phyloP scores from a whole-genome alignment of 1,140 invertebrate species.

The silkworm (Bombyx mori) region ASM3026992v2 NC_085124.1:4951501-4952000 shows the following conservation, averaged over 20 bases:
- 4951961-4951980: conserved; percentile 4
- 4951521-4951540: too few relatives aligned
- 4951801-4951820: conserved; percentile 40
- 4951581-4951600: too few relatives aligned
- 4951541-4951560: too few relatives aligned
- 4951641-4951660: too few relatives aligned
- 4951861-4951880: conserved; percentile 65
- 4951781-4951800: conserved; percentile 44
- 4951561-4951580: too few relatives aligned
- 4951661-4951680: too few relatives aligned
- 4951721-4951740: not conserved
- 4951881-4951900: conserved; percentile 63
- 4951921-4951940: conserved; percentile 68
- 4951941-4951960: conserved; percentile 27
- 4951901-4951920: conserved; percentile 74
- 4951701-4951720: too few relatives aligned
- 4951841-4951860: conserved; percentile 69
- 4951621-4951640: too few relatives aligned
- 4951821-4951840: conserved; percentile 69
- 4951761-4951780: conserved; percentile 44
- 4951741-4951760: conserved; percentile 10
- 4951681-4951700: too few relatives aligned
- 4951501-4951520: too few relatives aligned
- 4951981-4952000: conserved; percentile 29
- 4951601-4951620: too few relatives aligned